Conservation (phyloP, 2,797 vertebrate species). For the Eulemur mongoz region DNA sequence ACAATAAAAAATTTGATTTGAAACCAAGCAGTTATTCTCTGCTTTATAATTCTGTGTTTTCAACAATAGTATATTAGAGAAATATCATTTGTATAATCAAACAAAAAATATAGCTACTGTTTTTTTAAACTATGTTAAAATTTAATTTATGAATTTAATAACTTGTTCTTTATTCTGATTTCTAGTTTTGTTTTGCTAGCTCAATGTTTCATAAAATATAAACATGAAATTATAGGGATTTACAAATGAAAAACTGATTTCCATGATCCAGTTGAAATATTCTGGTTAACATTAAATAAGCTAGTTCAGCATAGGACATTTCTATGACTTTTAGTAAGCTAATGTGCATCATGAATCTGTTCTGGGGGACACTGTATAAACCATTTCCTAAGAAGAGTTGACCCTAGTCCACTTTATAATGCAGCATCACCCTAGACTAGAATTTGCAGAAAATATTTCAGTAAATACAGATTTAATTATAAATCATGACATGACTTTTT, state of each 20-base stretch:
- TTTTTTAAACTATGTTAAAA: neutral
- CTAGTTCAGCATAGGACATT: neutral
- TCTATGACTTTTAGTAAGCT: neutral
- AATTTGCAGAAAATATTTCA: neutral
- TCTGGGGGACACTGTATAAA: neutral
- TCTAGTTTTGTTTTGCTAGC: neutral
- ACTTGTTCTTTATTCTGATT: neutral
- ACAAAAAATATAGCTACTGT: neutral
- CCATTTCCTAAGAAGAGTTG: neutral
- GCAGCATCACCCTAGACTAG: neutral
- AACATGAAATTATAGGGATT: constrained; percentile 2
- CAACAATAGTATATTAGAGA: neutral
- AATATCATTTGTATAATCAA: constrained; percentile 39
- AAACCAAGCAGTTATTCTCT: neutral
- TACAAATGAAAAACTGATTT: neutral
- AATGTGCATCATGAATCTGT: neutral
- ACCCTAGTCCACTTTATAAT: neutral
- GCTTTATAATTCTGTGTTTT: neutral
- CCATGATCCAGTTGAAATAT: neutral
- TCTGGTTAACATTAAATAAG: neutral
- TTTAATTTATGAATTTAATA: neutral
- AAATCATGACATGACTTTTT: neutral
- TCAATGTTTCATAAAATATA: neutral
- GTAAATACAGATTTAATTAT: neutral
- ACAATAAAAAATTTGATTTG: neutral